These are phyloP conservation scores for Nicator chloris DNA, from an alignment of 2,113 vertebrate genomes.

Conservation along the genomic window DNA sequence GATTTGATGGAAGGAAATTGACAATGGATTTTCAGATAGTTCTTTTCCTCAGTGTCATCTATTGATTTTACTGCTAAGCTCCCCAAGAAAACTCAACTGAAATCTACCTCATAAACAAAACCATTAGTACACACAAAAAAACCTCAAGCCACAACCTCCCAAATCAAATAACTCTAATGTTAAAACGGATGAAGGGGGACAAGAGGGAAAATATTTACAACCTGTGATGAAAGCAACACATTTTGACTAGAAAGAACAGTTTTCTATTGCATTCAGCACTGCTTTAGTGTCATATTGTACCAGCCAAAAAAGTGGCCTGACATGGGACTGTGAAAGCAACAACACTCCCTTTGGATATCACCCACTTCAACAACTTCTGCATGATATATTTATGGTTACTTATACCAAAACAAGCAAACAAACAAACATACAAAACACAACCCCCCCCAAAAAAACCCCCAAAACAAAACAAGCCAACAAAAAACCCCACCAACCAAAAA, in stretches of 20 bases:
- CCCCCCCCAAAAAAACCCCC: no score
- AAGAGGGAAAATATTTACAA: not conserved
- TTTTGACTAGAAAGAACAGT: not conserved
- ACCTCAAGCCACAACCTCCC: rapidly evolving
- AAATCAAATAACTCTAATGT: not conserved
- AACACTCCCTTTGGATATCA: not conserved
- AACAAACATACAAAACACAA: no score
- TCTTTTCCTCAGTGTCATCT: not conserved
- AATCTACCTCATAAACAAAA: not conserved
- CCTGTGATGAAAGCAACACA: not conserved
- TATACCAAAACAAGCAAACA: not conserved
- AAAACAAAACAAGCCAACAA: not conserved
- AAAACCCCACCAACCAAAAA: not conserved
- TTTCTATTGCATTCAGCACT: not conserved
- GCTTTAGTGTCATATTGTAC: not conserved
- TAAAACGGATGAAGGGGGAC: not conserved
- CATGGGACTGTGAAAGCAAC: not conserved
- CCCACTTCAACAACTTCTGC: not conserved
- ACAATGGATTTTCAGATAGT: not conserved
- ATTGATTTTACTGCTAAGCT: not conserved
- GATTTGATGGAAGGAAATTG: not conserved
- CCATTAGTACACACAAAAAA: not conserved
- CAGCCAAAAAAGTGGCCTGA: not conserved
- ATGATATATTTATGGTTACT: not conserved
- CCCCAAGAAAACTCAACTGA: not conserved